Evolutionary conservation across 2,113 vertebrate species (phyloP).

Genomic region (Corythaixoides concolor): DNA sequence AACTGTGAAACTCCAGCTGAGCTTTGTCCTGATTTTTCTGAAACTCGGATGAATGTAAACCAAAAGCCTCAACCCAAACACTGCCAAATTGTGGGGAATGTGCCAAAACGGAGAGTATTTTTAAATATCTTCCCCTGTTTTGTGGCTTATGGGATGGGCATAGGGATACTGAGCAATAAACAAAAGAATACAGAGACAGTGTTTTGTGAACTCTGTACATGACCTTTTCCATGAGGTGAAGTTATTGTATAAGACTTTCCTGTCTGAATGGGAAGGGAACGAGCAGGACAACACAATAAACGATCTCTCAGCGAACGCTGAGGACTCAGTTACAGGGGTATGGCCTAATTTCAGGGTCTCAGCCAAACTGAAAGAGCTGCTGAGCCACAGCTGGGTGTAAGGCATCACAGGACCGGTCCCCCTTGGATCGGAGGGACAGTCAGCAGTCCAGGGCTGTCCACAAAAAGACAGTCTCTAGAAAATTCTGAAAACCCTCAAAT

Average conservation of each 20-base stretch:
- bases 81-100: constrained; percentile 4
- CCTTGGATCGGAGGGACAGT: background rate
- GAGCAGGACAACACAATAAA: constrained; percentile 15
- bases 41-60: background rate
- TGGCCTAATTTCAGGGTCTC: background rate
- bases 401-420: background rate
- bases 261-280: constrained; percentile 16
- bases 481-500: background rate
- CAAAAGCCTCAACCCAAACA: constrained; percentile 39
- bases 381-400: background rate
- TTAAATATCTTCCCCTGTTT: background rate
- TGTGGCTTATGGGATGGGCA: constrained; percentile 12
- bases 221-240: constrained; percentile 59
- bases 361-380: constrained; percentile 2
- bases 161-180: background rate
- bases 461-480: background rate
- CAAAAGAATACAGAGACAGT: constrained; percentile 23
- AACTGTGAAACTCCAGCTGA: constrained; percentile 45
- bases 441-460: background rate
- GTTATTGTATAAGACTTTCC: constrained; percentile 57
- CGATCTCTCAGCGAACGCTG: constrained; percentile 1
- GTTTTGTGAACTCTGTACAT: constrained; percentile 23
- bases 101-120: constrained; percentile 21
- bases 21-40: constrained; percentile 47
- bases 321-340: background rate